Evolutionary conservation across 2,797 vertebrate genomes (phyloP).

Genomic region (Darevskia mixta): DNA sequence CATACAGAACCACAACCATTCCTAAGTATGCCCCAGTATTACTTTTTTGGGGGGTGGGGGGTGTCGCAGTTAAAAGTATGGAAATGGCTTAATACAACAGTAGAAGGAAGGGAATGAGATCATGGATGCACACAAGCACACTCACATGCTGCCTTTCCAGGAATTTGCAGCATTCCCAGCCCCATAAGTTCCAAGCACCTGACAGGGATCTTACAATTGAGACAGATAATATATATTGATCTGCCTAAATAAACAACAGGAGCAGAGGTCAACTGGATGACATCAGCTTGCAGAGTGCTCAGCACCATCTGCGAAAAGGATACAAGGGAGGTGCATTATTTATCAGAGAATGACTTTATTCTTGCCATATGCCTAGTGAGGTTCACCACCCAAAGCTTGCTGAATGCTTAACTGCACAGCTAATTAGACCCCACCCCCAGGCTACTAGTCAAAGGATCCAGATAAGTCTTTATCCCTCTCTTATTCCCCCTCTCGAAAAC

Average conservation of each 20-base stretch:
- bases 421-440: fast-evolving
- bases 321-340: background rate
- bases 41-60: too few species aligned
- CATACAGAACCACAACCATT: background rate
- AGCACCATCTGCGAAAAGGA: fast-evolving
- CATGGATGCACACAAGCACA: background rate
- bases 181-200: fast-evolving
- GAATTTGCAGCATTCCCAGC: background rate
- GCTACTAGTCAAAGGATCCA: background rate
- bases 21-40: background rate
- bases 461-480: background rate
- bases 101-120: background rate
- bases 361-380: background rate
- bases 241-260: fast-evolving
- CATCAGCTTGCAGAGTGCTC: fast-evolving
- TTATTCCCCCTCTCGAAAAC: background rate
- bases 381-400: background rate
- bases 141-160: fast-evolving
- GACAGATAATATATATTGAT: fast-evolving
- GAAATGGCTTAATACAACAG: background rate
- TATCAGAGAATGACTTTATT: background rate
- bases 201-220: fast-evolving
- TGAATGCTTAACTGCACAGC: background rate
- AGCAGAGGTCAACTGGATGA: fast-evolving
- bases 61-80: background rate